Evolutionary conservation across 2,113 vertebrate species (phyloP), one percentile per base, ranked within the genome.

Genomic region (Globicephala melas): DNA sequence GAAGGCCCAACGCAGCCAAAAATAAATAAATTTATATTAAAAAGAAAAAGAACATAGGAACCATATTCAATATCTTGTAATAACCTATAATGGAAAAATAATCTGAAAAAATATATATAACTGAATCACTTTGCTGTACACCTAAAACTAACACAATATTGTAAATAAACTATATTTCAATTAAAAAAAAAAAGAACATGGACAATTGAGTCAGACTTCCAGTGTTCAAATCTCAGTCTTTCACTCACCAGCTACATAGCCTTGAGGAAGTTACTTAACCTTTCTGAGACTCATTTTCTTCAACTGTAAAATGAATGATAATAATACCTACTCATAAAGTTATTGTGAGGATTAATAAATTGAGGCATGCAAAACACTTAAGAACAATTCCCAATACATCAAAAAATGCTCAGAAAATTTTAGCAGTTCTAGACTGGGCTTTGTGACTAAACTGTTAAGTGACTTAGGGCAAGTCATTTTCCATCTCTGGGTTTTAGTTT

Each of bases 181-280:
- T 65, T 63, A 63, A 31, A 65, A 65, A 31, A 28, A 65, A 63
- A 65, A 79, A 50, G 38, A 84, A 95, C 31, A 65, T 15, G 38
- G 41, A 26, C 62, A 86, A 62, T 41, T 12, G 9, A 62, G 62
- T 68, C 87, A 91, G 25, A 33, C 53, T 79, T 62, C 62, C 50
- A 95, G 23, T 18, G 13, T 91, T 95, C 50, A 79, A 85, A 85
- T 79, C 50, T 91, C 20, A 58, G 14, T 50, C 20, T 38, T 79
- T 23, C 33, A 53, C 18, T 58, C 90, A 88, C 10, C 63, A 70
- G 63, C 63, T 70, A 3, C 12, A 62, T 28, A 58, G 58, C n/a
- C 79, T 89, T 89, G 58, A 90, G 79, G 36, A 89, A 62, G 28
- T 89, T 80, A 94, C 38, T 88, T 94, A 70, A 60, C 28, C 67